Conservation (phyloP, 2,113 vertebrate species). For the Neoarius graeffei region DNA sequence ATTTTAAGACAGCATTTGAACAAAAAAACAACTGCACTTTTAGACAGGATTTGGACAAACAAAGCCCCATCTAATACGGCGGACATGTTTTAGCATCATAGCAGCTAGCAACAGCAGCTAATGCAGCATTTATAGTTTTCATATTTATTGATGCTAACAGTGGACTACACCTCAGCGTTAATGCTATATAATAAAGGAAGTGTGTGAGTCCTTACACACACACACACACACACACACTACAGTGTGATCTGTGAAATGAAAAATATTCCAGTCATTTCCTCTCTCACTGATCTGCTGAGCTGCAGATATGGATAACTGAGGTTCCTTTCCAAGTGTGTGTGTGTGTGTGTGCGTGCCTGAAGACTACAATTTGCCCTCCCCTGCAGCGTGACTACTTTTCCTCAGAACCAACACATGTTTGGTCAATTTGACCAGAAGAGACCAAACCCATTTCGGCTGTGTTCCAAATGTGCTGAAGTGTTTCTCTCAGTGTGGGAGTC, state of each 20-base stretch:
- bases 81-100: background rate
- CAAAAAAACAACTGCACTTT: background rate
- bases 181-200: too few species aligned
- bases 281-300: background rate
- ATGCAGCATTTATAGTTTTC: background rate
- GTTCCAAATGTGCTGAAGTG: background rate
- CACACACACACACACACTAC: conserved; percentile 1
- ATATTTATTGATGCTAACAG: background rate
- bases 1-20: background rate
- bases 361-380: conserved; percentile 13
- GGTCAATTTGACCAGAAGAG: conserved; percentile 19
- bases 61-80: background rate
- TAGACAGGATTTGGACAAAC: background rate
- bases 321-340: background rate
- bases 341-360: background rate
- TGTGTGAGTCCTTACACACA: too few species aligned
- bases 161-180: background rate
- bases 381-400: conserved; percentile 19
- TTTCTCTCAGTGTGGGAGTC: background rate
- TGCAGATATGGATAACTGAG: conserved; percentile 10
- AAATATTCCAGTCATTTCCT: conserved; percentile 37
- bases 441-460: background rate
- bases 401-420: conserved; percentile 36
- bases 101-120: background rate
- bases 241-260: conserved; percentile 44